Evolutionary conservation across 2,797 vertebrate genomes (phyloP), one percentile per base, ranked within the genome.

Genomic region (Eulemur albifrons): DNA sequence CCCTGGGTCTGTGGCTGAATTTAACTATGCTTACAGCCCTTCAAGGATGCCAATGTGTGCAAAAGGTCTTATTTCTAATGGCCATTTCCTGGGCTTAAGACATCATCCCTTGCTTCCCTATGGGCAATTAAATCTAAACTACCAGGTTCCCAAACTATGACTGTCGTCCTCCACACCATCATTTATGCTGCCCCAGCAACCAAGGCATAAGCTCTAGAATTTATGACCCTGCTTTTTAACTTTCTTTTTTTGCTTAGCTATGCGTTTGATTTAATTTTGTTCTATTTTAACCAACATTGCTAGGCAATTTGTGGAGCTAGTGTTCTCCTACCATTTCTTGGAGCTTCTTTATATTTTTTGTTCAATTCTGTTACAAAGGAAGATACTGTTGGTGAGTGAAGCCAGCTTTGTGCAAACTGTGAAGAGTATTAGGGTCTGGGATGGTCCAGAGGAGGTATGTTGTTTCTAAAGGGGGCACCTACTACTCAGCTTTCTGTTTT

Each of bases 1-100:
- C 3, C 1, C 1, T 77, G n/a, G 7, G 32, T 70, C 8, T 9
- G 23, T 21, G 6, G 4, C 20, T 7, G 38, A 7, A 0, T 67
- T 61, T 80, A 45, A 18, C 18, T 20, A 11, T 21, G 6, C 69
- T 1, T 32, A 13, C 5, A 69, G 50, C 6, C 54, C 20, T 92
- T 54, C 2, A 77, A 13, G 4, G 20, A 4, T 38, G 7, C 20
- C 65, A 18, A 40, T 38, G 7, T 72, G 12, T 90, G 3, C 0
- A 18, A 40, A 88, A n/a, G 4, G 13, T 38, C 45, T 93, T 40
- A 12, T 59, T 72, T 72, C 30, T 59, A 61, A 61, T 70, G 30
- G 7, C 35, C 43, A 4, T 38, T 43, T 35, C 11, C 25, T 87
- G 21, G 52, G 1, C n/a, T 40, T 7, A 11, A 87, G 57, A 40